These are phyloP conservation scores for Pelosia muscerda DNA, from an alignment of 2,888 invertebrate species.

Conservation along the genomic window DNA sequence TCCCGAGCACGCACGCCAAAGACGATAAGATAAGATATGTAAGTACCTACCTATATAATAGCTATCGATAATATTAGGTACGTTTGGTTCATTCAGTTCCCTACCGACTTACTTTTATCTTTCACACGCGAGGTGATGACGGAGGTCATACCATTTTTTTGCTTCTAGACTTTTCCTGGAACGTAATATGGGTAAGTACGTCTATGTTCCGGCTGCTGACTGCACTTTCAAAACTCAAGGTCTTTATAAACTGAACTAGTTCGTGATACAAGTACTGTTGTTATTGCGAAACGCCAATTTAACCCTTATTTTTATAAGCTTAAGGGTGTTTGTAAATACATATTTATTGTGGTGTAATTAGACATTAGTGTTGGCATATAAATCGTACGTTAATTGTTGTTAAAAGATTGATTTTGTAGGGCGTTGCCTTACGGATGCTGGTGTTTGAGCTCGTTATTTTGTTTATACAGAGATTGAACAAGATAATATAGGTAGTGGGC, in stretches of 20 bases:
- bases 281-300: constrained; percentile 34
- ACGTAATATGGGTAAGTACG: constrained; percentile 50
- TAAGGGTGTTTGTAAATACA: constrained; percentile 35
- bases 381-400: constrained; percentile 66
- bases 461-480: constrained; percentile 27
- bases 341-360: constrained; percentile 18
- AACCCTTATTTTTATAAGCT: constrained; percentile 34
- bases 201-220: constrained; percentile 72
- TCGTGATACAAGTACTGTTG: constrained; percentile 27
- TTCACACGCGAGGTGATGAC: constrained; percentile 8
- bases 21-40: no score
- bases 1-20: no score
- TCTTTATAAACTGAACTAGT: constrained; percentile 62
- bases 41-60: no score
- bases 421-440: constrained; percentile 53
- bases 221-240: constrained; percentile 80
- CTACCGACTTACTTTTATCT: background rate
- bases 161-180: constrained; percentile 62
- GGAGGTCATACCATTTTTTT: constrained; percentile 41
- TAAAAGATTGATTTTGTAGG: constrained; percentile 56
- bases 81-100: no score
- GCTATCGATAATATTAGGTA: background rate
- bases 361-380: constrained; percentile 52
- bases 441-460: constrained; percentile 36
- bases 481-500: constrained; percentile 20